These are phyloP conservation scores for Hyphantria cunea DNA, from an alignment of 1,140 invertebrate species.

Conservation along the genomic window DNA sequence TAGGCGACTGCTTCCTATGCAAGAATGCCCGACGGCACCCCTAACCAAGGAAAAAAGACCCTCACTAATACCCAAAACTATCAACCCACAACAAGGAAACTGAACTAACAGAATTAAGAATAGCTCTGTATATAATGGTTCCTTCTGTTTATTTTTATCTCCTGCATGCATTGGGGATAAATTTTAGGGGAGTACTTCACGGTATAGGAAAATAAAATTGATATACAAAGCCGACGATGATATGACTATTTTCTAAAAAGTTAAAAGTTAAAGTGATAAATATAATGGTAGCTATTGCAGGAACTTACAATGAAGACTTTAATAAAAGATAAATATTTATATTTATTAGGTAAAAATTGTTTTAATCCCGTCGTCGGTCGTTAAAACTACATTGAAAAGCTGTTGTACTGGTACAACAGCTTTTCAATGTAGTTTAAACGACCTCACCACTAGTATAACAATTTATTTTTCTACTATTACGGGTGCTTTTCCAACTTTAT, in stretches of 20 bases:
- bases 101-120: conserved; percentile 1
- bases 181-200: conserved; percentile 25
- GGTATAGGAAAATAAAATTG: conserved; percentile 12
- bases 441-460: too few relatives aligned
- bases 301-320: neutral
- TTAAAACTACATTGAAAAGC: too few relatives aligned
- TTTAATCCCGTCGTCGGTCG: too few relatives aligned
- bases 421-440: too few relatives aligned
- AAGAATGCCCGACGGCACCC: conserved; percentile 31
- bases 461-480: too few relatives aligned
- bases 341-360: too few relatives aligned
- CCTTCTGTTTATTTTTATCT: conserved; percentile 32
- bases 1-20: conserved; percentile 38
- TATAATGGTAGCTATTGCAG: conserved; percentile 1
- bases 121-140: conserved; percentile 17
- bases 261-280: conserved; percentile 20
- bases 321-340: too few relatives aligned
- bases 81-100: neutral
- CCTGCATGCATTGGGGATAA: conserved; percentile 24
- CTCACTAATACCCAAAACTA: conserved; percentile 24
- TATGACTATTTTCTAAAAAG: conserved; percentile 1
- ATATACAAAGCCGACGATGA: conserved; percentile 3
- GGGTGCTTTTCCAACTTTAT: too few relatives aligned
- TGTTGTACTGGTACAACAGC: too few relatives aligned
- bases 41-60: conserved; percentile 15